Percentiles rank a stretch among this genome's conserved stretches.
phyloP scores from a whole-genome alignment of 2,888 invertebrate genomes.

The Micropterix aruncella region DNA sequence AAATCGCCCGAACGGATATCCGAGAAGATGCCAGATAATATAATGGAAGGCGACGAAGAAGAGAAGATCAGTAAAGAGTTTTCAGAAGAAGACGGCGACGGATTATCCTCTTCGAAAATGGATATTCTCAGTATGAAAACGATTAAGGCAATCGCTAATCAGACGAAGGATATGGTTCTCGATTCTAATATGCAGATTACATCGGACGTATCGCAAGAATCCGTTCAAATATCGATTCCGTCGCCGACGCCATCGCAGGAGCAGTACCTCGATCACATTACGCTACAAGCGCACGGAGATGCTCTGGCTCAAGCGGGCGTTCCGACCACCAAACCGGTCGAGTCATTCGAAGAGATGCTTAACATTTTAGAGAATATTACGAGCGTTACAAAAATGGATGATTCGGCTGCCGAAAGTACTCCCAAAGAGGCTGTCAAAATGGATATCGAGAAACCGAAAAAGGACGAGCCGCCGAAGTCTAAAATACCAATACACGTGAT shows the following conservation, averaged over 20 bases:
- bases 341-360: conserved; percentile 53
- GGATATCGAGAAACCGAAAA: background rate
- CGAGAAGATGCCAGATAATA: conserved; percentile 37
- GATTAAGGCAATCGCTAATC: conserved; percentile 39
- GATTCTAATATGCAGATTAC: conserved; percentile 40
- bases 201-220: conserved; percentile 43
- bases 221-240: conserved; percentile 50
- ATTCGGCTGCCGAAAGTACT: background rate
- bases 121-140: conserved; percentile 32
- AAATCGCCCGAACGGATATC: conserved; percentile 19
- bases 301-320: conserved; percentile 36
- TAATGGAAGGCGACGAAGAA: conserved; percentile 33
- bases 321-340: conserved; percentile 35
- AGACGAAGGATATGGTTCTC: conserved; percentile 40
- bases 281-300: conserved; percentile 40
- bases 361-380: conserved; percentile 55
- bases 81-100: conserved; percentile 9
- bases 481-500: conserved; percentile 14
- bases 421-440: background rate
- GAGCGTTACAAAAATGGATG: conserved; percentile 22
- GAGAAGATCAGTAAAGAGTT: conserved; percentile 18
- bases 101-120: conserved; percentile 2
- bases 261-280: conserved; percentile 46
- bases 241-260: conserved; percentile 52
- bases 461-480: conserved; percentile 6